Evolutionary conservation across 2,113 vertebrate species (phyloP), one percentile per base, ranked within the genome.

Genomic region (Nothobranchius furzeri): DNA sequence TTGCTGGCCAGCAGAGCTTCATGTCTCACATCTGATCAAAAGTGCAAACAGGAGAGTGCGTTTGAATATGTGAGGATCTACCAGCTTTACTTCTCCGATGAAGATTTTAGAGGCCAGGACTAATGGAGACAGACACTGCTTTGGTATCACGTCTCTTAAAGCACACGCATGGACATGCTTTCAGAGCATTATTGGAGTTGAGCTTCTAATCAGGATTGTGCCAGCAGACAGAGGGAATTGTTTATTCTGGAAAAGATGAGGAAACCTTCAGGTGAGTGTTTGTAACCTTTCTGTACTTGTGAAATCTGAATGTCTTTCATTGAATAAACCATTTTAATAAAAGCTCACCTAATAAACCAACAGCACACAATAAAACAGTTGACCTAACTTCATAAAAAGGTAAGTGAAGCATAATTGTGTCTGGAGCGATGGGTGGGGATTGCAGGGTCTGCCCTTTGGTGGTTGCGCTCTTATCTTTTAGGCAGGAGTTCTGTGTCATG

Each of bases 131-230:
- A 77, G 79, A 79, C 75, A 73, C 58, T 73, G 65, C 65, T 70
- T 72, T 75, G 75, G 84, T 88, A 88, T 92, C 75, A 73, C 75
- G 85, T 89, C 90, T 71, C 81, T 78, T 60, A 62, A 81, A 73
- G 68, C 62, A 75, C 73, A 80, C 40, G 14, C 61, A 30, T 4
- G 30, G 3, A 30, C 30, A 30, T 4, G 4, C 30, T 30, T 30
- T 66, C 66, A 81, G 74, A 69, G 76, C 82, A 83, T 91, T 92
- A 90, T 90, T 90, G 89, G 91, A 89, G 88, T 92, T 85, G 67
- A 90, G 90, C 91, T 91, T 89, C 85, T 90, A 91, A 92, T 91
- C 90, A 90, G 88, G 73, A 78, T 73, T 65, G 78, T 85, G 87
- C 81, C 89, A 85, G 87, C 90, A 89, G 89, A 91, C 89, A 82